These are phyloP conservation scores for Hoplostethus mediterraneus DNA, from an alignment of 2,797 vertebrate species.

Conservation along the genomic window DNA sequence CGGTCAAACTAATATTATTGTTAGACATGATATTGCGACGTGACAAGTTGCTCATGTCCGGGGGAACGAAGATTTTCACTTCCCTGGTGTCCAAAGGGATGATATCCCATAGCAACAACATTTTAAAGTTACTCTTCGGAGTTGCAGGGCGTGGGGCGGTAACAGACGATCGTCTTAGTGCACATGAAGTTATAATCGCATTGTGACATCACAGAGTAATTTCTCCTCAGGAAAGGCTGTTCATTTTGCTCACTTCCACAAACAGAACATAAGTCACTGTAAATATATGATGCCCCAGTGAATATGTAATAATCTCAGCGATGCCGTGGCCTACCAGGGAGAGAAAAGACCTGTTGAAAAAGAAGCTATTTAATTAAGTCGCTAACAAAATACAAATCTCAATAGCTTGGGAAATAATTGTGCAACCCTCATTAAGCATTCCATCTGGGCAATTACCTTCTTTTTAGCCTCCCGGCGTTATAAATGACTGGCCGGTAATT, in stretches of 20 bases:
- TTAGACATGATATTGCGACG: constrained; percentile 81
- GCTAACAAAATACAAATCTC: constrained; percentile 83
- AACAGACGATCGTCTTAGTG: constrained; percentile 23
- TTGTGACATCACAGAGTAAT: constrained; percentile 3
- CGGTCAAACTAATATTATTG: constrained; percentile 92
- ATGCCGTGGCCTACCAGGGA: constrained; percentile 33
- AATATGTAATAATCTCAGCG: constrained; percentile 37
- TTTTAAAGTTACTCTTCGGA: neutral
- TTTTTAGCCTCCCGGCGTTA: constrained; percentile 72
- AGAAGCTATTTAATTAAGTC: constrained; percentile 78
- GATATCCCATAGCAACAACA: constrained; percentile 6
- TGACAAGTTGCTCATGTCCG: constrained; percentile 85
- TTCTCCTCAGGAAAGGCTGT: neutral
- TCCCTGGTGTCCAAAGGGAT: neutral
- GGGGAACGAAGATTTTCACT: constrained; percentile 27
- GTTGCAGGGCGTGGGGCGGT: neutral
- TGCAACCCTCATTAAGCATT: constrained; percentile 83
- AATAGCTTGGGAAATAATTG: constrained; percentile 81
- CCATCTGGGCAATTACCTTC: constrained; percentile 81
- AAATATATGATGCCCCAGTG: constrained; percentile 22
- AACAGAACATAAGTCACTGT: constrained; percentile 21
- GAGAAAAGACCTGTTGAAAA: constrained; percentile 71
- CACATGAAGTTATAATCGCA: constrained; percentile 31
- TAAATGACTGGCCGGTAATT: constrained; percentile 82
- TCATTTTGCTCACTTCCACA: constrained; percentile 26